Base-by-base conservation (phyloP, 1,140 invertebrate genomes). In the Heliothis subflexa region DNA sequence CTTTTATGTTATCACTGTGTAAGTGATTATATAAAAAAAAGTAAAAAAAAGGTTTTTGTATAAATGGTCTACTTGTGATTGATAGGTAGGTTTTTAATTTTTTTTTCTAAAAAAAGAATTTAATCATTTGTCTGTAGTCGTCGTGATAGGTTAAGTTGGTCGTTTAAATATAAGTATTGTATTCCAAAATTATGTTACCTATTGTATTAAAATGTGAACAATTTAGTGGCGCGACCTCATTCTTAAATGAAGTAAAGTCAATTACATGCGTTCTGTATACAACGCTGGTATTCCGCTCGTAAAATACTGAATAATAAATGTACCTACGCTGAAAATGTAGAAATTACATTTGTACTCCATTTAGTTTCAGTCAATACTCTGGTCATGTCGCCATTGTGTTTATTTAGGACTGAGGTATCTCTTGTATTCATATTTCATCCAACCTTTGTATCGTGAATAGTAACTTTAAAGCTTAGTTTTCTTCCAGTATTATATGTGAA, bases 1-100 rank as follows among this genome's bases (percentile, higher is more conserved):
- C 81, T 85, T 85, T 79, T 82, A 77, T 33, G 61, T 78, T 80
- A 79, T 61, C 72, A 74, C 73, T 79, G 75, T 33, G 71, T 80
- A 78, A 79, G 73, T 82, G 21, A 75, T 47, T 33, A 66, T 79
- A 64, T 66, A 54, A 70, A 71, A 57, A 57, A 70, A 12, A 68
- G 47, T 64, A 78, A 78, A 78, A 75, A 76, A 79, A 57, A 72
- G 40, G 40, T 59, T 76, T 79, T 80, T 84, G 76, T 81, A 78
- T 81, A 76, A 81, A 70, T 80, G 64, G 75, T 74, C 64, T 81
- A 66, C 33, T 77, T 52, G 62, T 77, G 50, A 77, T 77, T 77
- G 16, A 28, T 77, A 77, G 62, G 16, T 68, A 64, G 59, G 59
- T 68, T 66, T 54, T 18, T 21, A 3, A 49, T 74, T 61, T 72